Evolutionary conservation across 2,113 vertebrate genomes (phyloP).

Genomic region (Probosciger aterrimus): DNA sequence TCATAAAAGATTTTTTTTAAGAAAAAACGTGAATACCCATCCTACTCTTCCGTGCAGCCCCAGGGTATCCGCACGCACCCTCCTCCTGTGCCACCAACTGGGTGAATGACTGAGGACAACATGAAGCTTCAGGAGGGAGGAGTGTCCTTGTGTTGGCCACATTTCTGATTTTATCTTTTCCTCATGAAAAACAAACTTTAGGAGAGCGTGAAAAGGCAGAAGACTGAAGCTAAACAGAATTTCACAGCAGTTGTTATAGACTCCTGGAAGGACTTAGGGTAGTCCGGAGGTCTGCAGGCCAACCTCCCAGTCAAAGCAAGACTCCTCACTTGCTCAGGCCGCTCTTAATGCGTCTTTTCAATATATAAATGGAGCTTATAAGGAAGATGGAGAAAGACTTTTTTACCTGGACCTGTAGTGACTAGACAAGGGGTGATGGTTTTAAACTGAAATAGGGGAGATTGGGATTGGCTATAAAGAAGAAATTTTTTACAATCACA

Average conservation of each 20-base stretch:
- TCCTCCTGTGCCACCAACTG: accelerated
- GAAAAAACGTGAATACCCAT: not conserved
- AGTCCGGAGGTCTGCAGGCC: not conserved
- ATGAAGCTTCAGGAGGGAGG: not conserved
- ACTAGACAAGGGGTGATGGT: too few relatives aligned
- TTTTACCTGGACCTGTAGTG: not conserved
- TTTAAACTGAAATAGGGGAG: not conserved
- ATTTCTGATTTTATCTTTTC: not conserved
- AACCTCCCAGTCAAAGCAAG: not conserved
- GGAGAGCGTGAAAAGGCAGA: not conserved
- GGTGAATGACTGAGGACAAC: not conserved
- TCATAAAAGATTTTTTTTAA: not conserved
- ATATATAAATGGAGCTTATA: not conserved
- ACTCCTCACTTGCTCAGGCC: not conserved
- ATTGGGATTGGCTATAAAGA: not conserved
- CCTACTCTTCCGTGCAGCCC: not conserved
- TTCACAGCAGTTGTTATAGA: not conserved
- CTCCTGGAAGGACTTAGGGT: too few relatives aligned
- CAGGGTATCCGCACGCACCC: not conserved
- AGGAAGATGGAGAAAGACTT: not conserved
- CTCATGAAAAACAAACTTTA: not conserved
- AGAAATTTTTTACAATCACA: not conserved
- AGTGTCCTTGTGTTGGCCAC: not conserved
- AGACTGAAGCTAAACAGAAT: not conserved
- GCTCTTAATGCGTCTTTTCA: not conserved